Base-by-base conservation (phyloP, 2,888 invertebrate species). In the Galerucella nymphaeae region DNA sequence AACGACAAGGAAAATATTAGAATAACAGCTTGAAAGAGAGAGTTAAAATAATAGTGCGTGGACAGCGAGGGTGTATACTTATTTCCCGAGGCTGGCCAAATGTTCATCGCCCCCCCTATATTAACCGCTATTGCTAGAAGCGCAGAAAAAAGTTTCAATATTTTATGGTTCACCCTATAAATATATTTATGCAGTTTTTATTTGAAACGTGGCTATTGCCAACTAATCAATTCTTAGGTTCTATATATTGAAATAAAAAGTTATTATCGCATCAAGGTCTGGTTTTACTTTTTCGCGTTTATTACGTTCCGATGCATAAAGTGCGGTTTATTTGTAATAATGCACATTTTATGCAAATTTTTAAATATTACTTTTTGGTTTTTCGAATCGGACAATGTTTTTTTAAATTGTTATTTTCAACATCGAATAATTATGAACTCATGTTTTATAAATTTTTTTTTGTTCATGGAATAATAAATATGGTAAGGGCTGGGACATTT, bases 321-420 rank as follows among this genome's bases (percentile, higher is more conserved):
- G 2, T 38, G 23, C 14, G 30, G n/a, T 59, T 59, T 38, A 10
- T 59, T 59, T 38, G 38, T n/a, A n/a, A n/a, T n/a, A n/a, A 59
- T 59, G 30, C 59, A 59, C 6, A 59, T 59, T 59, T 38, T 30
- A 59, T 59, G 59, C 16, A 59, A 59, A 41, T 59, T n/a, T 23
- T 57, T 57, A 8, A 30, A 30, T 30, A 4, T 0, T 1, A 53
- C n/a, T n/a, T n/a, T n/a, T 53, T 1, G n/a, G 9, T n/a, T 57
- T 20, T 48, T 48, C 48, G n/a, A 48, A 48, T 48, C 48, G 13
- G 48, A n/a, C 48, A 48, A 6, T 14, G n/a, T n/a, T n/a, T 48
- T 11, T 14, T 13, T 13, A 48, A 23, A 1, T 2, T 23, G 23
- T 23, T 23, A 23, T 23, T 23, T 23, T 23, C 23, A 23, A 23